Percentiles rank a stretch among this genome's conserved stretches.
Conservation (phyloP, 2,113 vertebrate species). For the Xyliphius kryptos region DNA sequence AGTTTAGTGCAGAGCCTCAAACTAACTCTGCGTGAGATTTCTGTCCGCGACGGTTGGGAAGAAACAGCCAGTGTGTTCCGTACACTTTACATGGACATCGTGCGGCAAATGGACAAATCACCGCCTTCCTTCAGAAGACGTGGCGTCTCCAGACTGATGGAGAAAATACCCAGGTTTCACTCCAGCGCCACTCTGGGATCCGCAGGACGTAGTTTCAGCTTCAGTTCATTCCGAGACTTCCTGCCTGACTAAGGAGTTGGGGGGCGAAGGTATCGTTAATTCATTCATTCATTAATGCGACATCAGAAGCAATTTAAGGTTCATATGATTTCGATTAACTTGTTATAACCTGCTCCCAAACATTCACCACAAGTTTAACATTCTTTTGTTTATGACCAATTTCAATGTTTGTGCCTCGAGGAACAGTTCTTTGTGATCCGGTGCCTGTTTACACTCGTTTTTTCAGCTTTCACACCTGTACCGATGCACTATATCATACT, state of each 20-base stretch:
- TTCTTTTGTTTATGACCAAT: no score
- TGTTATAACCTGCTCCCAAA: no score
- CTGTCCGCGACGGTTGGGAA: slow-evolving; percentile 67
- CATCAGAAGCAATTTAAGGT: no score
- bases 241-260: slow-evolving; percentile 27
- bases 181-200: slow-evolving; percentile 45
- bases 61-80: slow-evolving; percentile 62
- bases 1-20: slow-evolving; percentile 63
- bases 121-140: slow-evolving; percentile 61
- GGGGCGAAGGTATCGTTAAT: no score
- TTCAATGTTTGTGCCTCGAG: no score
- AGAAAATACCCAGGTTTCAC: slow-evolving; percentile 69
- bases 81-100: slow-evolving; percentile 57
- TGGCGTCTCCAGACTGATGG: slow-evolving; percentile 67
- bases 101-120: slow-evolving; percentile 59
- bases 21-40: slow-evolving; percentile 65
- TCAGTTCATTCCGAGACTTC: slow-evolving; percentile 34
- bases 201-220: slow-evolving; percentile 35
- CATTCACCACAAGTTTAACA: no score
- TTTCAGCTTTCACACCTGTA: no score
- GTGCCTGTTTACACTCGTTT: no score
- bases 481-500: no score
- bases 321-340: no score
- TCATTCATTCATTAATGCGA: no score
- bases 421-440: no score